These are phyloP conservation scores for Phrynocephalus forsythii DNA, from an alignment of 2,797 vertebrate species.

Conservation along the genomic window DNA sequence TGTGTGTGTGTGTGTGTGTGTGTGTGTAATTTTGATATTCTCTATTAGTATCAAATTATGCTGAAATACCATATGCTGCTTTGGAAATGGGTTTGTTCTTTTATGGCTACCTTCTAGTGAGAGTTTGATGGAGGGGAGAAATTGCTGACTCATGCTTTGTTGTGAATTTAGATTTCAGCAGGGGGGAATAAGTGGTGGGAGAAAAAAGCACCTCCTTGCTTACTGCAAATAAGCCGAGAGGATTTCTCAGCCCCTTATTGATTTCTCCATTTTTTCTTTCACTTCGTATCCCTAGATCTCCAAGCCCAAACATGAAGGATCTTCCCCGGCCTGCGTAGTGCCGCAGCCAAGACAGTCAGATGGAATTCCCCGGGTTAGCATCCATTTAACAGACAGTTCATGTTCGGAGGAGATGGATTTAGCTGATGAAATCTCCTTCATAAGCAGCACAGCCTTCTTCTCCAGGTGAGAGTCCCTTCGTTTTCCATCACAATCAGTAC, in stretches of 20 bases:
- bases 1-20: too few species aligned
- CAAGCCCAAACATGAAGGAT: constrained; percentile 70
- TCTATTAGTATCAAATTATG: neutral
- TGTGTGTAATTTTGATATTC: neutral
- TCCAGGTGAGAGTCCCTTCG: constrained; percentile 81
- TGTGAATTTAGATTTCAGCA: constrained; percentile 29
- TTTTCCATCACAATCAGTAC: constrained; percentile 7
- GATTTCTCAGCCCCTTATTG: constrained; percentile 19
- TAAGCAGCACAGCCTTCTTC: constrained; percentile 72
- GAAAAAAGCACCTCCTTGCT: constrained; percentile 1
- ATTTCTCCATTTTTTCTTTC: constrained; percentile 28
- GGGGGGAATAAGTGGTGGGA: neutral
- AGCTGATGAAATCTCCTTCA: constrained; percentile 64
- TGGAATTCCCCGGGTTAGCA: constrained; percentile 68
- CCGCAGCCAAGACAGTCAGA: constrained; percentile 72
- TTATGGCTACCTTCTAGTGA: neutral
- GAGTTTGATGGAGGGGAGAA: constrained; percentile 18
- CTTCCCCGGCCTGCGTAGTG: constrained; percentile 46
- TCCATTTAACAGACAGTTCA: constrained; percentile 57
- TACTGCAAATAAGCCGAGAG: constrained; percentile 43
- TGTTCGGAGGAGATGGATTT: constrained; percentile 75
- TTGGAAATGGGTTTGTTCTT: neutral
- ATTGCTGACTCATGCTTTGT: constrained; percentile 44
- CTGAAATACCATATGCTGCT: neutral
- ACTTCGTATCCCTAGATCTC: constrained; percentile 76